phyloP scores from a whole-genome alignment of 2,797 vertebrate genomes.

The Epinephelus coioides region DNA sequence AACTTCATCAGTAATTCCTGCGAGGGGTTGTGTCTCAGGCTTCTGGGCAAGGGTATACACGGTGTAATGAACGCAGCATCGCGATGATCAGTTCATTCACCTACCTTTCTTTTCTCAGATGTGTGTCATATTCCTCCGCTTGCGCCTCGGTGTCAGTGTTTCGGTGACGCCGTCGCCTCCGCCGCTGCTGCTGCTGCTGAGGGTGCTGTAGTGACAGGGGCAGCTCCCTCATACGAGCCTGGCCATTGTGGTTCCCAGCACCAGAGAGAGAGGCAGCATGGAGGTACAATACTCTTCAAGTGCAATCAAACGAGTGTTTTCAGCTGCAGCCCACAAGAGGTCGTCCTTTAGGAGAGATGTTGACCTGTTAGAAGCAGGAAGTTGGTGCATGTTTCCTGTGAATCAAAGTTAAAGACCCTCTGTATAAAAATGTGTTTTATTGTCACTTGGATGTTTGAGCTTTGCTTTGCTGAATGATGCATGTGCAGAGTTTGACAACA shows the following conservation, averaged over 20 bases:
- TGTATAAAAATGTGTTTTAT: neutral
- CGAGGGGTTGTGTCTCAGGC: constrained; percentile 51
- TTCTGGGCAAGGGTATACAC: constrained; percentile 12
- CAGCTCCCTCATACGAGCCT: constrained; percentile 63
- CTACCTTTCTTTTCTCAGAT: constrained; percentile 58
- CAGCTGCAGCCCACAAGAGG: constrained; percentile 61
- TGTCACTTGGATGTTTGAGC: neutral
- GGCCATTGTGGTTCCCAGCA: constrained; percentile 70
- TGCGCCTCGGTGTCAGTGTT: constrained; percentile 26
- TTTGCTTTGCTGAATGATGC: neutral
- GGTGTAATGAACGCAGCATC: constrained; percentile 3
- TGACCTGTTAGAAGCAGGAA: neutral
- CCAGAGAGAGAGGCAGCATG: constrained; percentile 66
- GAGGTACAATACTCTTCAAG: constrained; percentile 45
- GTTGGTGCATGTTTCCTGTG: neutral
- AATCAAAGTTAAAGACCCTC: neutral
- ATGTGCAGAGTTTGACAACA: neutral
- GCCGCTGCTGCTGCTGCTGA: constrained; percentile 38
- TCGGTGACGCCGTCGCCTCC: neutral
- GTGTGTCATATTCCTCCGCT: constrained; percentile 41
- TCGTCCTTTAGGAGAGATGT: constrained; percentile 40
- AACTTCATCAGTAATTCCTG: constrained; percentile 72
- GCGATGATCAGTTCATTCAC: constrained; percentile 24
- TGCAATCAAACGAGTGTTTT: constrained; percentile 11
- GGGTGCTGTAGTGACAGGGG: constrained; percentile 42